phyloP scores from a whole-genome alignment of 2,113 vertebrate genomes.

The Probosciger aterrimus region DNA sequence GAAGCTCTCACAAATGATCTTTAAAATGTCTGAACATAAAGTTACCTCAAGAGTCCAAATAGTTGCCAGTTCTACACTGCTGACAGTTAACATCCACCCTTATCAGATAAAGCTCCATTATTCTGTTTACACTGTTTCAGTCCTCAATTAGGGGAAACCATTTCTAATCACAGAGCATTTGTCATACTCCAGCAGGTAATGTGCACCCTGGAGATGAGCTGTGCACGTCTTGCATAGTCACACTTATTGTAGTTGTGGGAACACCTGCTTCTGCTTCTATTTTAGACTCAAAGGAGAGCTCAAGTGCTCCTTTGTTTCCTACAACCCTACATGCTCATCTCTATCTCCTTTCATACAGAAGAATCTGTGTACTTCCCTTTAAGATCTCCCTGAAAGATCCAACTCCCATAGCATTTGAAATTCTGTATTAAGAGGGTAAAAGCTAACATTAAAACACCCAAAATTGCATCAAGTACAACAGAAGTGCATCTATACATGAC shows the following conservation, averaged over 20 bases:
- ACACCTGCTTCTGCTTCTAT: background rate
- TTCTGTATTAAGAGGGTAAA: background rate
- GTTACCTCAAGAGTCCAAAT: background rate
- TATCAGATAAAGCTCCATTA: background rate
- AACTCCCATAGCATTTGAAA: background rate
- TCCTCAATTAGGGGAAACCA: background rate
- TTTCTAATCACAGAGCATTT: background rate
- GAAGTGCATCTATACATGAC: background rate
- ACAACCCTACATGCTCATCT: background rate
- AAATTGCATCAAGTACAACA: background rate
- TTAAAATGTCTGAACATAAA: background rate
- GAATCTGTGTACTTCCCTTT: background rate
- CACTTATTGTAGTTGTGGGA: background rate
- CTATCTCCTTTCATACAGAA: background rate
- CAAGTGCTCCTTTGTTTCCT: fast-evolving
- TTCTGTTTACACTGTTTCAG: background rate
- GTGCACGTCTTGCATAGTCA: background rate
- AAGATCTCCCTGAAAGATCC: background rate
- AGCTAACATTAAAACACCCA: background rate
- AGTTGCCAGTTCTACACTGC: background rate
- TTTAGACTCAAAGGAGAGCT: background rate
- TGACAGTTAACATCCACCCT: background rate
- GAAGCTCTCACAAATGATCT: background rate
- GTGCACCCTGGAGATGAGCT: background rate
- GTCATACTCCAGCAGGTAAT: background rate